A percentile compares a stretch with the other conserved stretches of the same genome.
These are phyloP conservation scores for Drosophila villosipedis DNA, from an alignment of 2,888 invertebrate genomes.

Conservation along the genomic window DNA sequence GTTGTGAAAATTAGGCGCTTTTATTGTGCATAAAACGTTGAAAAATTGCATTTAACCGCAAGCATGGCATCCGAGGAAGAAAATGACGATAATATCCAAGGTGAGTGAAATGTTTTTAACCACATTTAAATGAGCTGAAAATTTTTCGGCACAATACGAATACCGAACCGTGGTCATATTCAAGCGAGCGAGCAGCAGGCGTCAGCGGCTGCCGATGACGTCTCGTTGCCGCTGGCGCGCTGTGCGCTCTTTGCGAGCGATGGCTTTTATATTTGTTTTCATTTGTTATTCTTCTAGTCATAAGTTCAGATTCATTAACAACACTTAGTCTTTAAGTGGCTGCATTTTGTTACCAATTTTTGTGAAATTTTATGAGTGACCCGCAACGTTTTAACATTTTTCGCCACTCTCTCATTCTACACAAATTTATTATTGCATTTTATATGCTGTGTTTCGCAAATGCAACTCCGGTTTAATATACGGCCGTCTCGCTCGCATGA, in stretches of 20 bases:
- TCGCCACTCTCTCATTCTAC: conserved; percentile 59
- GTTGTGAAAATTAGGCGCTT: conserved; percentile 71
- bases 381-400: conserved; percentile 55
- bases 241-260: conserved; percentile 10
- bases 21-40: conserved; percentile 68
- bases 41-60: conserved; percentile 67
- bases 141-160: conserved; percentile 64
- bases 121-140: conserved; percentile 47
- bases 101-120: conserved; percentile 87
- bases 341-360: conserved; percentile 25
- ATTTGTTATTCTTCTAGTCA: conserved; percentile 38
- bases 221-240: conserved; percentile 52
- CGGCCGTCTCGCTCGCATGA: conserved; percentile 51
- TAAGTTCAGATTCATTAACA: conserved; percentile 4
- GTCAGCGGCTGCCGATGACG: conserved; percentile 62
- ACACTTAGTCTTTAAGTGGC: background rate
- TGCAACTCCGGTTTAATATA: conserved; percentile 55
- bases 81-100: conserved; percentile 94
- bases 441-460: conserved; percentile 63
- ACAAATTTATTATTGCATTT: conserved; percentile 73
- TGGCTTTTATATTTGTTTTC: conserved; percentile 52
- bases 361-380: conserved; percentile 52
- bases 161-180: conserved; percentile 77
- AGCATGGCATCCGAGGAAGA: conserved; percentile 95
- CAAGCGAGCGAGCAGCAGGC: conserved; percentile 69